phyloP scores from a whole-genome alignment of 2,797 vertebrate genomes.

The Iguana delicatissima region DNA sequence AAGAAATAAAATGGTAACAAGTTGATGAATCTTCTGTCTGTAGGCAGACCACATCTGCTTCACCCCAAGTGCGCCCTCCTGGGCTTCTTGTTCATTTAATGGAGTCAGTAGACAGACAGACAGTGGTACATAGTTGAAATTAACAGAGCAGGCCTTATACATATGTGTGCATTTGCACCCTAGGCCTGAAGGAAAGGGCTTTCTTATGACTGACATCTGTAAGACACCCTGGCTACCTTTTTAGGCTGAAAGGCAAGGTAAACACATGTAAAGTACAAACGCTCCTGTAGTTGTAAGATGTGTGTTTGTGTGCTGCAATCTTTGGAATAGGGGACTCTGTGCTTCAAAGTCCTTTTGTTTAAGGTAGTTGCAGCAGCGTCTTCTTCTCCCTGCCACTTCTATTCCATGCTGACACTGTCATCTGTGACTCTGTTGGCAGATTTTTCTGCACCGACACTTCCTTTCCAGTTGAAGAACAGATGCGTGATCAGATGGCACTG shows the following conservation, averaged over 20 bases:
- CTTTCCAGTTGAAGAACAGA: slow-evolving; percentile 22
- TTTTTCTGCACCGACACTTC: slow-evolving; percentile 11
- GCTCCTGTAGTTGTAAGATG: neutral
- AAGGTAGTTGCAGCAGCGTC: neutral
- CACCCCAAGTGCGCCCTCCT: too few species aligned
- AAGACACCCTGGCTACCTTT: too few species aligned
- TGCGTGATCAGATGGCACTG: slow-evolving; percentile 21
- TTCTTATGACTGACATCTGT: too few species aligned
- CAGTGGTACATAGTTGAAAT: neutral
- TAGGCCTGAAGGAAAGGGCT: too few species aligned
- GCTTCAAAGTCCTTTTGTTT: neutral
- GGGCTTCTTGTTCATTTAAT: neutral
- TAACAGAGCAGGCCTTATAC: neutral
- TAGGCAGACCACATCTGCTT: too few species aligned
- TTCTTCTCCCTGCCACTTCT: slow-evolving; percentile 18
- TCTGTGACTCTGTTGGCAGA: slow-evolving; percentile 18
- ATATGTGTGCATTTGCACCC: neutral
- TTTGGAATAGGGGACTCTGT: neutral
- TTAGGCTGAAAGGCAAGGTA: too few species aligned
- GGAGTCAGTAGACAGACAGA: neutral
- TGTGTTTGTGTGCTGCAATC: too few species aligned
- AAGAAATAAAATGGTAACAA: neutral
- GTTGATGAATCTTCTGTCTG: neutral
- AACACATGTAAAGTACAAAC: neutral
- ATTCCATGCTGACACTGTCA: neutral